These are phyloP conservation scores for Microtus pennsylvanicus DNA, from an alignment of 2,113 vertebrate species.

Conservation along the genomic window DNA sequence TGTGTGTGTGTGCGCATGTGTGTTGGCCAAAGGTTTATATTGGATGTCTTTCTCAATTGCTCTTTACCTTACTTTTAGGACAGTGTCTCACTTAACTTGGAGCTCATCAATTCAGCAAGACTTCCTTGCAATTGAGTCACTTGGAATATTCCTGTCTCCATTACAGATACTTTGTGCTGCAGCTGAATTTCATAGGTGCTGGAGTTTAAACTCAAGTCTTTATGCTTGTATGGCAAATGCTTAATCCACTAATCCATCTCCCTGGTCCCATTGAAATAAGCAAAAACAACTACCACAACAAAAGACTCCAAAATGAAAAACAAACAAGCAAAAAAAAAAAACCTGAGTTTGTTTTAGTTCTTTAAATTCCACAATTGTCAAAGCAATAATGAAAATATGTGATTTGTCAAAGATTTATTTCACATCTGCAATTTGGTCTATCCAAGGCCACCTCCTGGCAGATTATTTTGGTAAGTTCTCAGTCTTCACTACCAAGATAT, in stretches of 20 bases:
- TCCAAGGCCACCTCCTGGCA: neutral
- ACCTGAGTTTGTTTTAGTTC: neutral
- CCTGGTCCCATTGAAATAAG: neutral
- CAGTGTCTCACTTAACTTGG: neutral
- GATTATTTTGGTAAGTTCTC: neutral
- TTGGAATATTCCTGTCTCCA: no score
- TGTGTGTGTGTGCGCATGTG: accelerated
- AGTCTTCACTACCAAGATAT: neutral
- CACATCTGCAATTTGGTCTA: neutral
- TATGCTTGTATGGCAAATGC: neutral
- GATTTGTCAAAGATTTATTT: conserved; percentile 8
- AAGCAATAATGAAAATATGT: conserved; percentile 30
- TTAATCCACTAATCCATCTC: neutral
- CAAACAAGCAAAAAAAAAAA: neutral
- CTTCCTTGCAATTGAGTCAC: no score
- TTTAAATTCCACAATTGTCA: neutral
- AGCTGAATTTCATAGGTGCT: neutral
- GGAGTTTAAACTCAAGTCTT: neutral
- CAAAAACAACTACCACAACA: neutral
- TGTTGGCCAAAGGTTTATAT: neutral
- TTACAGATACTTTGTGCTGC: neutral
- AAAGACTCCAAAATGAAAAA: neutral
- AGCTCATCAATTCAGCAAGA: neutral
- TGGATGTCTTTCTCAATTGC: neutral
- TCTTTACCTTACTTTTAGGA: neutral